Base-by-base conservation (phyloP, 2,113 vertebrate genomes). In the Hoplias malabaricus region DNA sequence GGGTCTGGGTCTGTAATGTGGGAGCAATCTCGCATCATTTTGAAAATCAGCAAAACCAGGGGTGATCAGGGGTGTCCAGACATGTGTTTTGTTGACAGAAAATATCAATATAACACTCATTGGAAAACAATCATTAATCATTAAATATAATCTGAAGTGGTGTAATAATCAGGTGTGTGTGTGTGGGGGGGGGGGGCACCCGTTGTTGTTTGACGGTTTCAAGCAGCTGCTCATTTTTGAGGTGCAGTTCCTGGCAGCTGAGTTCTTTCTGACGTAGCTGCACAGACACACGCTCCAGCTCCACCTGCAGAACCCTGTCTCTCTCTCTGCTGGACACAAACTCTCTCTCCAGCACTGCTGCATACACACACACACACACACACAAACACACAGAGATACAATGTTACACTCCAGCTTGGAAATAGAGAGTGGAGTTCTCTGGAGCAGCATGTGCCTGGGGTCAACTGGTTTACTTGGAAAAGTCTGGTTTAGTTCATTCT, bases 341-440 rank as follows among this genome's bases (percentile, higher is more conserved):
- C 61, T 92, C 90, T 38, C 87, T 81, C 75, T 91, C 89, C 11
- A 90, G 81, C 70, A 74, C 56, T 0, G 82, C 91, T 93, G 84
- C 46, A 76, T 38, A 77, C 25, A 75, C 10, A 54, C 25, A 69
- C 63, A 74, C 53, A 61, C 10, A 65, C 23, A 61, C 53, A 69
- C 63, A 53, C 29, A 23, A 40, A 46, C 1, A 42, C 25, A n/a
- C 34, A 59, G 16, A 56, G 14, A 48, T 2, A 19, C 54, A 57
- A 10, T 3, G 1, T 14, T 8, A 8, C 21, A 62, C 50, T 23
- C n/a, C 7, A 25, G 9, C 31, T n/a, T n/a, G n/a, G n/a, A n/a
- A n/a, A n/a, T n/a, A n/a, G n/a, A n/a, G n/a, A n/a, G n/a, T n/a
- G n/a, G n/a, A n/a, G n/a, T n/a, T n/a, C n/a, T n/a, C n/a, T n/a